Evolutionary conservation across 2,113 vertebrate species (phyloP).

Genomic region (Mohoua ochrocephala): DNA sequence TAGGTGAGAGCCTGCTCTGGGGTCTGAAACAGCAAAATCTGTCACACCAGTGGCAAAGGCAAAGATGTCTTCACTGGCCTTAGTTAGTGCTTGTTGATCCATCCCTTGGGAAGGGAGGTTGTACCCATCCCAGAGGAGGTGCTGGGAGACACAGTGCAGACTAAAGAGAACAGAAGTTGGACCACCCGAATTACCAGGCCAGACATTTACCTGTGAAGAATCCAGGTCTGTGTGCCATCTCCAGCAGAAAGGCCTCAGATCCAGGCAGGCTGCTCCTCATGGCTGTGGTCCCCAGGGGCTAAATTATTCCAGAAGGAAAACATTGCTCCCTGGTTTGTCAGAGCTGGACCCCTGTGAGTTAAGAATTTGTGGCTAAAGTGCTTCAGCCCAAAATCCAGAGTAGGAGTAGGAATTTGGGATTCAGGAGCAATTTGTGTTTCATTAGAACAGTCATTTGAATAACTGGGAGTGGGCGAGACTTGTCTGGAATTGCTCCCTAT

Average conservation of each 20-base stretch:
- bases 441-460: background rate
- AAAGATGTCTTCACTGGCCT: background rate
- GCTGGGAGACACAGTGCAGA: background rate
- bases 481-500: background rate
- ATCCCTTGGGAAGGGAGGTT: background rate
- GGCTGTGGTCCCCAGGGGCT: background rate
- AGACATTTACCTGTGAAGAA: background rate
- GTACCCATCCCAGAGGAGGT: background rate
- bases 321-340: background rate
- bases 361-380: background rate
- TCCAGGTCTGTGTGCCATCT: background rate
- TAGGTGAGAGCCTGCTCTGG: constrained; percentile 65
- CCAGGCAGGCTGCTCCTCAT: background rate
- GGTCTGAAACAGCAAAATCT: background rate
- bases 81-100: background rate
- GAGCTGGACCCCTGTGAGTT: background rate
- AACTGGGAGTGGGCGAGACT: background rate
- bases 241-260: background rate
- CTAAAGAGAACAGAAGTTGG: background rate
- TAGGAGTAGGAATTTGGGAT: background rate
- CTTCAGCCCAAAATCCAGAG: background rate
- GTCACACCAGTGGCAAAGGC: background rate
- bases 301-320: background rate
- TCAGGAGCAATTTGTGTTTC: background rate
- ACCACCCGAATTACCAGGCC: background rate